Evolutionary conservation across 1,140 invertebrate genomes (phyloP), one percentile per base, ranked within the genome.

Genomic region (Trichoplusia ni): DNA sequence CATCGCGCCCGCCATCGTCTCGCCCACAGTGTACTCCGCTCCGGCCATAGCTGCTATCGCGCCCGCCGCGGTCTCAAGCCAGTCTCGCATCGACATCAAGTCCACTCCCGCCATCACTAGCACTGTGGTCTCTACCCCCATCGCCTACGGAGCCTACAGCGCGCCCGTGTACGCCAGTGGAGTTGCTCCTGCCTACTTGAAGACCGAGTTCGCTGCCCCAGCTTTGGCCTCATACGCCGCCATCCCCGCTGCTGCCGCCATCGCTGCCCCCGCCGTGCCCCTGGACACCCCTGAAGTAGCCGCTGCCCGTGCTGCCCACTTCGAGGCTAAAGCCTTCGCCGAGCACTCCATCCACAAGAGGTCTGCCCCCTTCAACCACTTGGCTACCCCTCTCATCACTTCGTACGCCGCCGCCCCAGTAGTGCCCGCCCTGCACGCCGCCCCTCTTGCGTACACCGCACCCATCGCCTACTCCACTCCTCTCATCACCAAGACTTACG

Each of bases 291-390:
- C 86, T 35, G 90, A 90, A 70, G 90, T 91, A 13, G 80, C 90
- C 44, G 89, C 90, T 40, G 91, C 91, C 51, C 89, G 90, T 64
- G 85, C 88, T 47, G 84, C 90, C 27, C 87, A 90, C 65, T 69
- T 84, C 13, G 76, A 84, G 73, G 82, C 85, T 11, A 84, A 89
- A 42, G 79, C 86, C 23, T 63, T 84, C 4, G 73, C 79, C 42
- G 82, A 78, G 53, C 87, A 90, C 51, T 60, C 81, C 19, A 77
- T 90, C 51, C 40, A 79, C 13, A 89, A 89, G 65, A 81, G 87
- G 1, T 86, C 86, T 3, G 72, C 81, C 46, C 66, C 75, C 54
- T n/a, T 69, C 29, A 67, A 72, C 2, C 71, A 61, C 37, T 65
- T 64, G 23, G 84, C 81, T n/a, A 53, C 75, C 31, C 67, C 72